Conservation (phyloP, 2,113 vertebrate genomes). For the Rousettus leschenaultii region DNA sequence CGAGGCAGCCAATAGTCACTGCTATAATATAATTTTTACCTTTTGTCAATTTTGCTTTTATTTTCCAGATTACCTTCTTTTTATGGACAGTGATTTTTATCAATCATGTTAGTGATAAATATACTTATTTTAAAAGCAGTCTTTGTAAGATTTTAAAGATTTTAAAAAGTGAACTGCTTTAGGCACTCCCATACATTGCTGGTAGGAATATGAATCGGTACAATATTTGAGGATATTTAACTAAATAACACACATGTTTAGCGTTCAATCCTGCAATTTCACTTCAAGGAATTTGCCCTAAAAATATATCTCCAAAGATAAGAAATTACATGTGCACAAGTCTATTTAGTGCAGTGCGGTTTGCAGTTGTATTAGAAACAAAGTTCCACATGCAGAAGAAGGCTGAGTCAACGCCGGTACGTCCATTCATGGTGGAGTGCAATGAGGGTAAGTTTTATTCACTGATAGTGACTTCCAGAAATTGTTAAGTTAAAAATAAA, state of each 20-base stretch:
- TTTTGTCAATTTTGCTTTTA: neutral
- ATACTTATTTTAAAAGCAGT: neutral
- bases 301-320: neutral
- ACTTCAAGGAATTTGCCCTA: neutral
- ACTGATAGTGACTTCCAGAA: neutral
- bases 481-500: neutral
- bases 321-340: neutral
- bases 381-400: neutral
- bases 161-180: neutral
- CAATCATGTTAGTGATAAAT: neutral
- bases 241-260: neutral
- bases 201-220: neutral
- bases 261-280: neutral
- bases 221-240: neutral
- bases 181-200: neutral
- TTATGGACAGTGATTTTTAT: neutral
- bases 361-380: neutral
- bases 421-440: neutral
- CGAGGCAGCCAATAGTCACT: neutral
- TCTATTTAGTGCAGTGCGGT: neutral
- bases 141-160: neutral
- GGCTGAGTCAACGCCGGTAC: neutral
- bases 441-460: neutral
- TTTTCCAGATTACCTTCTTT: neutral
- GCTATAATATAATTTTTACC: neutral